Percentiles rank a stretch among this genome's conserved stretches.
These are phyloP conservation scores for Cheilosia vernalis DNA, from an alignment of 2,888 invertebrate species.

Conservation along the genomic window DNA sequence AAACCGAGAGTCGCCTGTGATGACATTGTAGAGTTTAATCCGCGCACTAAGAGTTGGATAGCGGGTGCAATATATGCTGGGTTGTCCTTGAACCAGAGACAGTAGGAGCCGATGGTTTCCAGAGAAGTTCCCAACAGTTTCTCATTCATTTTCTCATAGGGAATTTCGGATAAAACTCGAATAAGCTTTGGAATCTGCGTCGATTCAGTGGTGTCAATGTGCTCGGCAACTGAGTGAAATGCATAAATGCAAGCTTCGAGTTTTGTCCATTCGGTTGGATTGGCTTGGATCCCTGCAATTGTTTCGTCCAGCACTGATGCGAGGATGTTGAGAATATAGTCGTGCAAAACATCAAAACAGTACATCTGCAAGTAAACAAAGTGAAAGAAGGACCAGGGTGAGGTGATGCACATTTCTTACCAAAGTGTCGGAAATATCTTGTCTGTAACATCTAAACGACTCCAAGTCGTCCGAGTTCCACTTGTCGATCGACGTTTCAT, in stretches of 20 bases:
- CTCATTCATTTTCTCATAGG: slow-evolving; percentile 86
- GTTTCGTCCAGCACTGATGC: slow-evolving; percentile 86
- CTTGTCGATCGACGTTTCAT: slow-evolving; percentile 85
- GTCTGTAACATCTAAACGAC: slow-evolving; percentile 92
- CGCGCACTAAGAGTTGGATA: slow-evolving; percentile 88
- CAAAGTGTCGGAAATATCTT: slow-evolving; percentile 93
- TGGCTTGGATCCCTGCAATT: slow-evolving; percentile 82
- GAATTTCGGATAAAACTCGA: slow-evolving; percentile 86
- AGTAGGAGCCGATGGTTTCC: slow-evolving; percentile 92
- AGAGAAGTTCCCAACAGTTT: slow-evolving; percentile 89
- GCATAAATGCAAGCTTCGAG: slow-evolving; percentile 88
- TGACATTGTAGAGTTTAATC: slow-evolving; percentile 88
- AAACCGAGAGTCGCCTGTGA: slow-evolving; percentile 94
- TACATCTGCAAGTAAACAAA: slow-evolving; percentile 86
- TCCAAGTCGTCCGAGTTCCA: slow-evolving; percentile 92
- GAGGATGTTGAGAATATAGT: slow-evolving; percentile 89
- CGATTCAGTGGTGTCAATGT: slow-evolving; percentile 85
- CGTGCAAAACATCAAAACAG: slow-evolving; percentile 92
- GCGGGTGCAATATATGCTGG: slow-evolving; percentile 87
- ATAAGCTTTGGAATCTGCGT: slow-evolving; percentile 86
- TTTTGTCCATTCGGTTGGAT: slow-evolving; percentile 85
- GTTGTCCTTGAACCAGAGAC: slow-evolving; percentile 92
- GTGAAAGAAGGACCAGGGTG: too few species aligned
- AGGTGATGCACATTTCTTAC: slow-evolving; percentile 83
- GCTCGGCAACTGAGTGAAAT: slow-evolving; percentile 87